These are phyloP conservation scores for Nebria ingens DNA, from an alignment of 1,140 invertebrate species.

Conservation along the genomic window DNA sequence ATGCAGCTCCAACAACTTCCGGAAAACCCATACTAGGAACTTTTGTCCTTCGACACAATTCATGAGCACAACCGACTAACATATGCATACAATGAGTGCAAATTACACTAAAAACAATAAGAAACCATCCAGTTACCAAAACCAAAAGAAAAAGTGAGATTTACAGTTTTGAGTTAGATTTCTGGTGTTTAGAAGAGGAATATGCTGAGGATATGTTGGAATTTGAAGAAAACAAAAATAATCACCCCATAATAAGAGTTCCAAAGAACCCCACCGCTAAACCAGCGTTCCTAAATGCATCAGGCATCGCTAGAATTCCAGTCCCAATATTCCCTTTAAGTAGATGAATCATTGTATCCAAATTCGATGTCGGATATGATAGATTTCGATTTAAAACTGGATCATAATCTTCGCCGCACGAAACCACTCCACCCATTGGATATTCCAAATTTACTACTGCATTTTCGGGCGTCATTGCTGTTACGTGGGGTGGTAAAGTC, in stretches of 20 bases:
- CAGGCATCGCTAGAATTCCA: slow-evolving; percentile 66
- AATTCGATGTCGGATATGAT: slow-evolving; percentile 68
- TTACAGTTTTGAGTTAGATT: too few relatives aligned
- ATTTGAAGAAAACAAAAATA: too few relatives aligned
- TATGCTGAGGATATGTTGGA: too few relatives aligned
- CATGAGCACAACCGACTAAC: slow-evolving; percentile 61
- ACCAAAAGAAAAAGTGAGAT: too few relatives aligned
- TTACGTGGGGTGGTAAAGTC: slow-evolving; percentile 19
- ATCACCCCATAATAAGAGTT: slow-evolving; percentile 58
- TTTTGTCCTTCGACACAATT: slow-evolving; percentile 53
- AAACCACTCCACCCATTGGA: slow-evolving; percentile 23
- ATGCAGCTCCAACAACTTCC: slow-evolving; percentile 59
- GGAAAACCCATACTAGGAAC: slow-evolving; percentile 57
- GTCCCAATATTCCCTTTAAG: slow-evolving; percentile 78
- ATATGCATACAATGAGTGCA: slow-evolving; percentile 86
- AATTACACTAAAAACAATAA: slow-evolving; percentile 34
- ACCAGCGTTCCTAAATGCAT: slow-evolving; percentile 74
- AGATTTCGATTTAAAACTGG: slow-evolving; percentile 52
- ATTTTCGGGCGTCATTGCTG: slow-evolving; percentile 34
- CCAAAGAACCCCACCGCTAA: slow-evolving; percentile 58
- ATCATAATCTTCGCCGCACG: slow-evolving; percentile 31
- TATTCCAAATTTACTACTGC: slow-evolving; percentile 33
- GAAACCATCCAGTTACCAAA: too few relatives aligned
- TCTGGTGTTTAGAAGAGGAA: too few relatives aligned
- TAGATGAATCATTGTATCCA: slow-evolving; percentile 69